Evolutionary conservation across 92 coral and sea anemone genomes (phyloP).

Genomic region (Palythoa grandiflora): DNA sequence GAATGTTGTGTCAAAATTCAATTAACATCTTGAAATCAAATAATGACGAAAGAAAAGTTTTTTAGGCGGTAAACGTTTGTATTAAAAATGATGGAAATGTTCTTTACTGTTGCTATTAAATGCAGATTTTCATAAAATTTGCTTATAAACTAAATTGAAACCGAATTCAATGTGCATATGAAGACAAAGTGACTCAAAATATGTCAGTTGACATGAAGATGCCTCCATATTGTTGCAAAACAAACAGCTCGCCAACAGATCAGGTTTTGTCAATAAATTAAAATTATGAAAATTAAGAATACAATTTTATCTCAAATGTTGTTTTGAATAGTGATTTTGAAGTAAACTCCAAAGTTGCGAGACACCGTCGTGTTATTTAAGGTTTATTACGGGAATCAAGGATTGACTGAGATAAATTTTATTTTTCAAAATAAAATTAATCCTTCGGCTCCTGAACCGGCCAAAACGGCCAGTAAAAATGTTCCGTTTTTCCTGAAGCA

Average conservation of each 20-base stretch:
- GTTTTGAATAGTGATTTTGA: not conserved
- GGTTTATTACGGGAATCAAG: slow-evolving; percentile 11
- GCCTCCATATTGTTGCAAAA: not conserved
- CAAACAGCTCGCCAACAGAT: not conserved
- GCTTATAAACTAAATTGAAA: not conserved
- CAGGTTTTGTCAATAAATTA: not conserved
- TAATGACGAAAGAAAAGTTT: slow-evolving; percentile 30
- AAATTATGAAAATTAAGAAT: not conserved
- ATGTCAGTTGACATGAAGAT: not conserved
- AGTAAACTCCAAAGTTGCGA: not conserved
- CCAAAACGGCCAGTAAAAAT: slow-evolving; percentile 6
- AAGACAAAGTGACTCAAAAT: not conserved
- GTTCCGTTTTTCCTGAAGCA: slow-evolving; percentile 2
- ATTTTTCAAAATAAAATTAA: not conserved
- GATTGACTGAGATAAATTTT: not conserved
- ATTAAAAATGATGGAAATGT: slow-evolving; percentile 40
- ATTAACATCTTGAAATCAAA: slow-evolving; percentile 33
- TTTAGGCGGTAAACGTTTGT: slow-evolving; percentile 32
- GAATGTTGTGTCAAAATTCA: slow-evolving; percentile 30
- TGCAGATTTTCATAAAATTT: slow-evolving; percentile 4
- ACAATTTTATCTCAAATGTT: not conserved
- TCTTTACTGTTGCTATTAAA: slow-evolving; percentile 38
- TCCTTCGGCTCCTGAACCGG: slow-evolving; percentile 8
- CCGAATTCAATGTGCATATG: slow-evolving; percentile 1
- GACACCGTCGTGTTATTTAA: not conserved